Percentiles rank a stretch among this genome's conserved stretches.
These are phyloP conservation scores for Antechinus flavipes DNA, from an alignment of 2,113 vertebrate genomes.

Conservation along the genomic window DNA sequence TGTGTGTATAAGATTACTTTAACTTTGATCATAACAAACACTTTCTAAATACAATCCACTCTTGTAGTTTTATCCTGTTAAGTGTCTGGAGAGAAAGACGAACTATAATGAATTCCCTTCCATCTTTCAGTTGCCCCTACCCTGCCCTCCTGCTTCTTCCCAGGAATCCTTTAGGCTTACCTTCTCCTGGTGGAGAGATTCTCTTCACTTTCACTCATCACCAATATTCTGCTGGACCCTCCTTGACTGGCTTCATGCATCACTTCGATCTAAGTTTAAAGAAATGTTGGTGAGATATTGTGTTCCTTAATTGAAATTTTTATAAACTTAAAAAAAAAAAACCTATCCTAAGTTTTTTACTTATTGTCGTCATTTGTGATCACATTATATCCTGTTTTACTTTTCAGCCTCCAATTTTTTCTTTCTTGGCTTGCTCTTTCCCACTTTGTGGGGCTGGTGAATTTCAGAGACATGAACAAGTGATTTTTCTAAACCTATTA, in stretches of 20 bases:
- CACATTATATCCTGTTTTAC: neutral
- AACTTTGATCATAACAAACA: neutral
- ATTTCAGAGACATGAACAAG: neutral
- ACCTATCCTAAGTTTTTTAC: neutral
- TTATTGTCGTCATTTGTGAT: neutral
- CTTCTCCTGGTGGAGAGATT: slow-evolving; percentile 90
- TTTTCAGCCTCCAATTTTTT: neutral
- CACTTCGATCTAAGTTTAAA: slow-evolving; percentile 91
- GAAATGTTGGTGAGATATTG: slow-evolving; percentile 49
- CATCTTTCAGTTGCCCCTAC: neutral
- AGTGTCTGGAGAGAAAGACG: neutral
- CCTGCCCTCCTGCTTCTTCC: neutral
- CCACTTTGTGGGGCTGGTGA: neutral
- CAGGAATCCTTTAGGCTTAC: slow-evolving; percentile 80
- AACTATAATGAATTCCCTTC: neutral
- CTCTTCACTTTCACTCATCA: slow-evolving; percentile 89
- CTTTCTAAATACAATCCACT: neutral
- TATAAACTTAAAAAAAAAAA: neutral
- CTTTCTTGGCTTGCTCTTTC: neutral
- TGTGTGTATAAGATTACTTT: neutral
- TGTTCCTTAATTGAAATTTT: neutral
- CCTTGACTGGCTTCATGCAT: slow-evolving; percentile 92
- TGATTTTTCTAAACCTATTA: slow-evolving; percentile 4
- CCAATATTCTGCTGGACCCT: slow-evolving; percentile 86
- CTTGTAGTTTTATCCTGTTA: neutral